Evolutionary conservation across 37 sponge, comb jelly and placozoan species (phyloP), one percentile per base, ranked within the genome.

Genomic region (Cliona cf. orientalis): DNA sequence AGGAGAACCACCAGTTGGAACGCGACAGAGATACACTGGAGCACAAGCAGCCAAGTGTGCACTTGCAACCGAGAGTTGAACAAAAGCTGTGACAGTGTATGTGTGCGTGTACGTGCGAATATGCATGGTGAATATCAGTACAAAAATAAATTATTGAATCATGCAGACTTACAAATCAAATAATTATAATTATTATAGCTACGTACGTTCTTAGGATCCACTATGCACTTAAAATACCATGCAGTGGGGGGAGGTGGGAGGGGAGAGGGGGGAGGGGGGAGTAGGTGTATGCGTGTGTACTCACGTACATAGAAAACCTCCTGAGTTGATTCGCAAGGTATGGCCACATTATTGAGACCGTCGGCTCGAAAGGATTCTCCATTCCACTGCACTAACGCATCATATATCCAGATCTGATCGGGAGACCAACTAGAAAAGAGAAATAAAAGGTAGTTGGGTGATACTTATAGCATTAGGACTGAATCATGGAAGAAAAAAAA

Each of bases 261-360:
- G 26, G 23, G 17, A 61, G 23, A n/a, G 26, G 17, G 25, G 23
- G 5, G 49, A 34, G n/a, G 60, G 23, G 64, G 29, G 14, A 56
- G 71, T 80, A 42, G 73, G 59, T 43, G 19, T 69, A 71, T 69
- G 35, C 26, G 71, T 80, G 60, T 69, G 58, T 68, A 60, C 22
- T 31, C 38, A 67, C 89, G 85, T 37, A 93, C 94, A 79, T 90
- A 86, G 58, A 93, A 93, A 38, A 69, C 78, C 69, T 89, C 90
- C 37, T 93, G 94, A 25, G 86, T 75, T 3, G 91, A 79, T 43
- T 90, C 59, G 64, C 94, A 89, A 34, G 94, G 94, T 31, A 89
- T 82, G 67, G 94, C 86, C 29, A 89, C 87, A 69, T 83, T 89
- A n/a, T 80, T 76, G 34, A 35, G 61, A 2, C 91, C 87, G 39